Evolutionary conservation across 2,888 invertebrate genomes (phyloP), one percentile per base, ranked within the genome.

Genomic region (Rhagium mordax): DNA sequence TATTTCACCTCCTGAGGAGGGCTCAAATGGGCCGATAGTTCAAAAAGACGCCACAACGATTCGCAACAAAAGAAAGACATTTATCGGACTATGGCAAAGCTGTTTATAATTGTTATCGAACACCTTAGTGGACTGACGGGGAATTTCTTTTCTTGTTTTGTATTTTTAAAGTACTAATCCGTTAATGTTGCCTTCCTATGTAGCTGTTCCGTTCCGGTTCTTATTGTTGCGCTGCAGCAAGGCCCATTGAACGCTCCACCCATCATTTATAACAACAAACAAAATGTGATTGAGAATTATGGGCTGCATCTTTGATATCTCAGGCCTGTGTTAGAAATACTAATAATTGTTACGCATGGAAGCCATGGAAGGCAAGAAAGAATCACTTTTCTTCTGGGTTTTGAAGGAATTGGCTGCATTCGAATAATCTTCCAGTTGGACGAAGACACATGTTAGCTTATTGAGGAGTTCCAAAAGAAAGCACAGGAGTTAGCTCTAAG

Each of bases 41-140:
- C 78, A 81, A 81, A 81, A 76, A 78, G 84, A 84, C 84, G 83
- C 84, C 84, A 84, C 83, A 82, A 80, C 81, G 77, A 74, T 79
- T 72, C 75, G 71, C 72, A 79, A 80, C 75, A 74, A 80, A 78
- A 69, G 74, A 48, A 64, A 75, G 67, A 75, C 75, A 72, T 75
- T 74, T 75, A 76, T 74, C 77, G 77, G 77, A 70, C 74, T 75
- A 64, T 71, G 75, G 66, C 73, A 78, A 75, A 79, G 77, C 76
- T 78, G 77, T 79, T 81, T 81, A 78, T 78, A 76, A 79, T 78
- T 78, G 81, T 78, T 81, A 77, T 79, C 76, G 80, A 78, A 78
- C 75, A 77, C 76, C 76, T 78, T 73, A 72, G 71, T 74, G 49
- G 21, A 47, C 47, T 57, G 67, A 8, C 67, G 29, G 71, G 74